Percentiles rank a stretch among this genome's conserved stretches.
Evolutionary conservation across 2,888 invertebrate species (phyloP).

Genomic region (Microdon myrmicae): DNA sequence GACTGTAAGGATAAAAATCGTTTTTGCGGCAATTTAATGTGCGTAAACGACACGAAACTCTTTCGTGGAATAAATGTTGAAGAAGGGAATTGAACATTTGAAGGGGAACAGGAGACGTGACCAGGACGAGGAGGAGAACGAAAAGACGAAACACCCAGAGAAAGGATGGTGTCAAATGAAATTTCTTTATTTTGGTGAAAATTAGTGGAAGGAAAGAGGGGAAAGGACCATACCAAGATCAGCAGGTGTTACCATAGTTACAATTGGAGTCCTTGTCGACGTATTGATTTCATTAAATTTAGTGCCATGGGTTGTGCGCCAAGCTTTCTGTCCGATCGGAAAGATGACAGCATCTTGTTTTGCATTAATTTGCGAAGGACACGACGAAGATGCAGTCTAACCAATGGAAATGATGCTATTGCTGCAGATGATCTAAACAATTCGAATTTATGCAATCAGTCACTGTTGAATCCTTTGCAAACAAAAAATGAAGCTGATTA

Average conservation of each 20-base stretch:
- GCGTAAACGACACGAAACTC: conserved; percentile 9
- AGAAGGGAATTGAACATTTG: not conserved
- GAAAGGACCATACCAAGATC: conserved; percentile 13
- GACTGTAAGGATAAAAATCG: conserved; percentile 2
- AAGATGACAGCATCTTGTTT: conserved; percentile 62
- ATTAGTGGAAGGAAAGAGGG: conserved; percentile 37
- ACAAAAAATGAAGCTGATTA: conserved; percentile 64
- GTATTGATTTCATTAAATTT: too few species aligned
- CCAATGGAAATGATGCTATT: conserved; percentile 56
- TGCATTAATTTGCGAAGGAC: conserved; percentile 63
- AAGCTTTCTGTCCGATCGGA: conserved; percentile 57
- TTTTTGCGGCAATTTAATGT: conserved; percentile 26
- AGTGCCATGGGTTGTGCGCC: conserved; percentile 56
- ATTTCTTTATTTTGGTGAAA: conserved; percentile 36
- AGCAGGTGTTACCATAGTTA: conserved; percentile 28
- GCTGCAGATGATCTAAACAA: conserved; percentile 56
- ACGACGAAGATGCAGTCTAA: conserved; percentile 60
- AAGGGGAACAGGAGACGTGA: not conserved
- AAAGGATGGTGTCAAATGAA: conserved; percentile 35
- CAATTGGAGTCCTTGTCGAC: conserved; percentile 22
- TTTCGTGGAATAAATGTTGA: conserved; percentile 15
- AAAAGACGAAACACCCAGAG: not conserved
- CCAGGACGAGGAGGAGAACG: not conserved
- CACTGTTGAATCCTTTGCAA: conserved; percentile 63
- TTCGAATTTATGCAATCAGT: conserved; percentile 63